Evolutionary conservation across 1,140 invertebrate genomes (phyloP).

Genomic region (Batillaria attramentaria): DNA sequence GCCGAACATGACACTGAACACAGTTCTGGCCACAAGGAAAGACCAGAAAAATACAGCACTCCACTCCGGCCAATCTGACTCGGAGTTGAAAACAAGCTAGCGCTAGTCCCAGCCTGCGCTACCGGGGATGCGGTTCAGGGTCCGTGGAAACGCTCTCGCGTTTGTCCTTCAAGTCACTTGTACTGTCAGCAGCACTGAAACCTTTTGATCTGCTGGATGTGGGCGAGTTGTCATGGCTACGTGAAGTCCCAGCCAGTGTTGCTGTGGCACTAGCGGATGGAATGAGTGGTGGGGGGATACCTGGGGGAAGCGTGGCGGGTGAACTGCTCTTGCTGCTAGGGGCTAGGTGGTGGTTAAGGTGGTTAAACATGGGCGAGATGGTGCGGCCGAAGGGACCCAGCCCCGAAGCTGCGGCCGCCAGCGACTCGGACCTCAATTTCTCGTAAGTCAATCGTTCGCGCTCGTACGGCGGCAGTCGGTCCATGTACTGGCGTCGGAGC

Average conservation of each 20-base stretch:
- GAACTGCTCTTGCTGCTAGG: slow-evolving; percentile 45
- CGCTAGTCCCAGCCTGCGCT: slow-evolving; percentile 3
- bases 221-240: slow-evolving; percentile 60
- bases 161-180: slow-evolving; percentile 54
- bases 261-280: slow-evolving; percentile 39
- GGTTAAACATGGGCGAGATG: slow-evolving; percentile 53
- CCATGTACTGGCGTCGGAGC: slow-evolving; percentile 44
- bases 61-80: no score
- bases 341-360: slow-evolving; percentile 22
- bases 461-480: slow-evolving; percentile 50
- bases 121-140: slow-evolving; percentile 50
- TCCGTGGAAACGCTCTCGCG: slow-evolving; percentile 54
- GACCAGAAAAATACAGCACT: no score
- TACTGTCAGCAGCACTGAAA: slow-evolving; percentile 53
- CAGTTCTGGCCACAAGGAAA: no score
- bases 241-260: slow-evolving; percentile 43
- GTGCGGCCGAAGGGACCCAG: slow-evolving; percentile 50
- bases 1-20: no score
- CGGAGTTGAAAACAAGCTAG: no score
- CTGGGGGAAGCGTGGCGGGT: slow-evolving; percentile 37
- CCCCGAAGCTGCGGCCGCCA: slow-evolving; percentile 35
- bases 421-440: slow-evolving; percentile 31
- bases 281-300: slow-evolving; percentile 44
- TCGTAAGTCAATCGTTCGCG: slow-evolving; percentile 19
- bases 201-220: slow-evolving; percentile 57